Base-by-base conservation (phyloP, 2,888 invertebrate species). In the Heteromyza rotundicornis region DNA sequence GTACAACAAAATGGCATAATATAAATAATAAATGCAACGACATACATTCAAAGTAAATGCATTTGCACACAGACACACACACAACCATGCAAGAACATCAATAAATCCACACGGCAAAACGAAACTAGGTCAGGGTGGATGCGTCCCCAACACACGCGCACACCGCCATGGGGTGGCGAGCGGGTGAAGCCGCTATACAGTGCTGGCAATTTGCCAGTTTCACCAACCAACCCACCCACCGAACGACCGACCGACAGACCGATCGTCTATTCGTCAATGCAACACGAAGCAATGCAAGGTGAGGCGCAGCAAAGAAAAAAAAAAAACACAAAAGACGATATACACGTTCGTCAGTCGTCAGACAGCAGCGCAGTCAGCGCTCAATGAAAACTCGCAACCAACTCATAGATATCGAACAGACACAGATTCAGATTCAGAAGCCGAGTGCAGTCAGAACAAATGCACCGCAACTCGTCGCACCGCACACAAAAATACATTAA, bases 101-200 rank as follows among this genome's bases (percentile, higher is more conserved):
- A 27, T 27, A 27, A 27, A 27, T 27, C 7, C 27, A 27, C 27
- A n/a, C 40, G 3, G 10, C 40, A 14, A 40, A 40, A 3, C 14
- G 14, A 40, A 40, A 40, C 40, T 40, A 40, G 40, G 40, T n/a
- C 40, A 40, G 40, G 40, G 40, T 40, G 40, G 40, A n/a, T 40
- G 40, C n/a, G 14, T 40, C 10, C 40, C 40, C 10, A 40, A 40
- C 40, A 40, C 10, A 14, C 14, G 14, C 14, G 14, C 40, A 40
- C 27, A 27, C 27, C 27, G 7, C 27, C 27, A 27, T 27, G 27
- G 27, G 27, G 27, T 27, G 27, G 27, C 10, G 27, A 10, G 27
- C 27, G 27, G 7, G 27, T 10, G 10, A 27, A 27, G 27, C 27
- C 27, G 27, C 27, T 7, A 27, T 7, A 10, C 27, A 7, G 27